phyloP scores from a whole-genome alignment of 2,888 invertebrate species.

The Athalia cordata region DNA sequence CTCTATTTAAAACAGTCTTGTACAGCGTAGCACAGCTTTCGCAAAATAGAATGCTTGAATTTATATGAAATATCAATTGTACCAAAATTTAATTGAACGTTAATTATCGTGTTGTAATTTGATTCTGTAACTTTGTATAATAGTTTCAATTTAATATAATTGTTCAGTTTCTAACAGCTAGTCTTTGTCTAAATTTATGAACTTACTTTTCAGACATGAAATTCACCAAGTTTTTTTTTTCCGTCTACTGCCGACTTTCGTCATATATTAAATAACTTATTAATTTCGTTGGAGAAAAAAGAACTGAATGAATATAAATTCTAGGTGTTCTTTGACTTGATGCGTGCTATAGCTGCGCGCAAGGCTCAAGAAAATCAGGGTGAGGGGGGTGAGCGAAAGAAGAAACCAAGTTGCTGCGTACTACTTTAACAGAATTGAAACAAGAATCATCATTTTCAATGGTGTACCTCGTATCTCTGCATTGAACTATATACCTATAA shows the following conservation, averaged over 20 bases:
- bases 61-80: neutral
- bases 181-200: neutral
- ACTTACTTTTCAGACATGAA: too few relatives aligned
- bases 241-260: too few relatives aligned
- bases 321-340: conserved; percentile 99
- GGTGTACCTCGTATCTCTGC: conserved; percentile 8
- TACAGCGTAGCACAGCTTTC: conserved; percentile 45
- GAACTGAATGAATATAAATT: conserved; percentile 10
- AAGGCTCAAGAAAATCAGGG: conserved; percentile 94
- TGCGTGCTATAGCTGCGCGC: conserved; percentile 97
- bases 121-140: neutral
- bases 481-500: neutral
- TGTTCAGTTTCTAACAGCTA: neutral
- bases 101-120: neutral
- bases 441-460: conserved; percentile 17
- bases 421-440: conserved; percentile 74
- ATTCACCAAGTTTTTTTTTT: too few relatives aligned
- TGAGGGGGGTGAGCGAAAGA: conserved; percentile 91
- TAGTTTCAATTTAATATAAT: neutral
- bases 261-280: too few relatives aligned
- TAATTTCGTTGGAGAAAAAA: neutral
- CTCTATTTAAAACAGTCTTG: conserved; percentile 18
- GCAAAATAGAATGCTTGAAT: conserved; percentile 45
- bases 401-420: conserved; percentile 90
- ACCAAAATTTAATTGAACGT: neutral